Conservation (phyloP, 2,888 invertebrate species). For the Gymnocheta viridis region DNA sequence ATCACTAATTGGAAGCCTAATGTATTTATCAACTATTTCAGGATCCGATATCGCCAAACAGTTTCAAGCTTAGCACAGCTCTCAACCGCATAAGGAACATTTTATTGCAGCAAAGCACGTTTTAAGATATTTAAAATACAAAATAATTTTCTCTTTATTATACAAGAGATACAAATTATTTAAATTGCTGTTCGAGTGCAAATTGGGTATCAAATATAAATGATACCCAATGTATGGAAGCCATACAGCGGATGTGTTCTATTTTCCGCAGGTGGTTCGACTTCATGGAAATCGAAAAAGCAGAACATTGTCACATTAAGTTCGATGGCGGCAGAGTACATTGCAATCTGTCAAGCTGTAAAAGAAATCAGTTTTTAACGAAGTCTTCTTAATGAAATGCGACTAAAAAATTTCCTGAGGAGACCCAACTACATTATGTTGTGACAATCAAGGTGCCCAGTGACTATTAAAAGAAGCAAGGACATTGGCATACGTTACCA, state of each 20-base stretch:
- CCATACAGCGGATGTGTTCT: slow-evolving; percentile 61
- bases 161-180: background rate
- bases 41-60: slow-evolving; percentile 68
- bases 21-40: slow-evolving; percentile 24
- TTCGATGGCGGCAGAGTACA: slow-evolving; percentile 70
- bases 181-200: slow-evolving; percentile 66
- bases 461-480: too few relatives aligned
- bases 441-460: too few relatives aligned
- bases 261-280: slow-evolving; percentile 52
- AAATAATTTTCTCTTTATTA: background rate
- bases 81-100: too few relatives aligned
- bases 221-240: too few relatives aligned
- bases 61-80: slow-evolving; percentile 58
- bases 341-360: slow-evolving; percentile 60
- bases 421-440: too few relatives aligned
- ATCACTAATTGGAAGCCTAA: slow-evolving; percentile 45
- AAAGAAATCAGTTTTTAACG: slow-evolving; percentile 66
- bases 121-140: slow-evolving; percentile 25
- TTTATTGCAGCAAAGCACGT: slow-evolving; percentile 68
- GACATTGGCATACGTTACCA: too few relatives aligned
- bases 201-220: slow-evolving; percentile 64
- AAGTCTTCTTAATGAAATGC: slow-evolving; percentile 61
- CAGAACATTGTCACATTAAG: slow-evolving; percentile 60
- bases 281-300: slow-evolving; percentile 69
- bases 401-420: too few relatives aligned